phyloP scores from a whole-genome alignment of 35 echinoderm and acorn worm species.

The Lytechinus variegatus region DNA sequence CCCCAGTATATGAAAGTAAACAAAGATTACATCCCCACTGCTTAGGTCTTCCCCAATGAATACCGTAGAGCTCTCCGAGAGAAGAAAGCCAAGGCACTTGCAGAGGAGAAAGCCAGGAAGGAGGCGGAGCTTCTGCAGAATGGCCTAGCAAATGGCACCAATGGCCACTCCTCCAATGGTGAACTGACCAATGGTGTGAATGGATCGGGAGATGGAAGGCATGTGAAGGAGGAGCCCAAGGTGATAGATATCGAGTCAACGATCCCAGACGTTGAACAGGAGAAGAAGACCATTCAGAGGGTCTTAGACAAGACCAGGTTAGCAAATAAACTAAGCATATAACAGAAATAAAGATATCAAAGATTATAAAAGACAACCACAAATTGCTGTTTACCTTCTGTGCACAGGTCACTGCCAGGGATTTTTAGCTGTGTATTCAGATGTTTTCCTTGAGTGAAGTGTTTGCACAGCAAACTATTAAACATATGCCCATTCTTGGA shows the following conservation, averaged over 20 bases:
- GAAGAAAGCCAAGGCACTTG: constrained; percentile 53
- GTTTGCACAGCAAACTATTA: no score
- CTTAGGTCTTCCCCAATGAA: constrained; percentile 91
- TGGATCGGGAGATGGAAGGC: constrained; percentile 27
- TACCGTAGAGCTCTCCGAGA: constrained; percentile 81
- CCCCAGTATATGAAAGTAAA: neutral
- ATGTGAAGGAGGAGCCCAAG: constrained; percentile 61
- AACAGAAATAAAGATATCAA: no score
- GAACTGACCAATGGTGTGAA: constrained; percentile 28
- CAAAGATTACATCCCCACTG: neutral
- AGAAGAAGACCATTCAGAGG: no score
- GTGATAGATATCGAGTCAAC: constrained; percentile 93
- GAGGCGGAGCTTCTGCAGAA: constrained; percentile 46
- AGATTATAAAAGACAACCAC: no score
- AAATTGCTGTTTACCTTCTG: no score
- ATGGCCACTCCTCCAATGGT: constrained; percentile 31
- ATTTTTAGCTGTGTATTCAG: no score
- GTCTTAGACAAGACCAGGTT: constrained; percentile 97
- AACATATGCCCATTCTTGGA: no score
- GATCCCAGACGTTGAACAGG: no score
- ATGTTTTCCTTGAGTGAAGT: no score
- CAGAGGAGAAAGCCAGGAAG: constrained; percentile 60
- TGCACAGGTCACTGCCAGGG: no score
- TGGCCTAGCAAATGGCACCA: constrained; percentile 27
- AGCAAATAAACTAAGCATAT: neutral